Base-by-base conservation (phyloP, 2,113 vertebrate species). In the Orientallactaga bullata region DNA sequence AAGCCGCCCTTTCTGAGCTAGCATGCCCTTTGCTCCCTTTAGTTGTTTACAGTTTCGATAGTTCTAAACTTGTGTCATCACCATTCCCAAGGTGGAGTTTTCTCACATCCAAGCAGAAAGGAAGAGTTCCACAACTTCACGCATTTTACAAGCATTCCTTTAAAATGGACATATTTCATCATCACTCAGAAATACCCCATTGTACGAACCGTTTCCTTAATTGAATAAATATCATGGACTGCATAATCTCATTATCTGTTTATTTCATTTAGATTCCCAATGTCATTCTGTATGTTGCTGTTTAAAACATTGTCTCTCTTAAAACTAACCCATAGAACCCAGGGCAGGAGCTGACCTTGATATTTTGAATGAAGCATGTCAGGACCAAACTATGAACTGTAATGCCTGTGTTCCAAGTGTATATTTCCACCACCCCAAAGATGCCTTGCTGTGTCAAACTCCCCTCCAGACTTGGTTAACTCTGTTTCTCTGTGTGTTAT, bases 251-350 rank as follows among this genome's bases (percentile, higher is more conserved):
- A 4, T 5, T 17, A 1, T 37, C 8, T 5, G 2, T 7, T 18
- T 5, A 0, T 10, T 42, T 24, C 15, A 42, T 58, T 7, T 24
- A 6, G 28, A 16, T 3, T n/a, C 32, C 32, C 7, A 0, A 0
- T 0, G 18, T 37, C 32, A 0, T 2, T 8, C n/a, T 58, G 30
- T 2, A 0, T 0, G 1, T 51, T 0, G 7, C 42, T 11, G n/a
- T 15, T 35, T 11, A 12, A 35, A 11, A 23, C 58, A 32, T 0
- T 15, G 0, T 10, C 61, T 69, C 42, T 11, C 20, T 51, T 11
- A 35, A 18, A 26, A 35, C 3, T 8, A 39, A 24, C 35, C n/a
- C 28, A 4, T 5, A 65, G 30, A 15, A 7, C 55, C 51, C 12
- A 16, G 13, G 5, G 0, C 1, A 10, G 61, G 0, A 13, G 4